Conservation (phyloP, 2,888 invertebrate genomes). For the Nephrotoma guestfalica region DNA sequence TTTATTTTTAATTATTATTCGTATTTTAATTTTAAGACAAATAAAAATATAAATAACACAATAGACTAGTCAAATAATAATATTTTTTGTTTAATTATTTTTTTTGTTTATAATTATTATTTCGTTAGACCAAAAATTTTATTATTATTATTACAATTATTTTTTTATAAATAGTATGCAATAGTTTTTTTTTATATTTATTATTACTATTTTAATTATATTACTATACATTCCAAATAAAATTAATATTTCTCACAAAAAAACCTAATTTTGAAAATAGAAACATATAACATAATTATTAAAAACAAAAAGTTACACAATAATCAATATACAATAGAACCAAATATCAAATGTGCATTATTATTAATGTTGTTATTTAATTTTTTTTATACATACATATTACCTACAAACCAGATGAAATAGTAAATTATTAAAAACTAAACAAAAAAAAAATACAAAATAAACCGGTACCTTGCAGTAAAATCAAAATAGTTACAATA, state of each 20-base stretch:
- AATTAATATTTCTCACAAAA: not conserved
- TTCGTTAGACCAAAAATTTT: not conserved
- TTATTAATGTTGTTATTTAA: not conserved
- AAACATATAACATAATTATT: not conserved
- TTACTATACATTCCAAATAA: not conserved
- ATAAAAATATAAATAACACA: not conserved
- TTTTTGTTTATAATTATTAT: not conserved
- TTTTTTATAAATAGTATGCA: not conserved
- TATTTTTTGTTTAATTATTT: not conserved
- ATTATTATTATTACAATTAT: not conserved
- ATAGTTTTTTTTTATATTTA: not conserved
- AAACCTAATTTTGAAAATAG: not conserved
- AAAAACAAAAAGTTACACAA: not conserved
- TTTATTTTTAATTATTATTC: not conserved
- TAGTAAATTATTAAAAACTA: not conserved
- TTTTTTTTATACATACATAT: not conserved
- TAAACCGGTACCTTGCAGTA: constrained; percentile 14
- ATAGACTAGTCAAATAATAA: not conserved
- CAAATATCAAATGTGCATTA: not conserved
- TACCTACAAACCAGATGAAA: not conserved
- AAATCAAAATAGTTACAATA: constrained; percentile 12
- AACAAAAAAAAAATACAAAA: not conserved
- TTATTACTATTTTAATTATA: not conserved
- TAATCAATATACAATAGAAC: not conserved
- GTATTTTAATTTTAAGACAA: not conserved